Conservation (phyloP, 2,888 invertebrate genomes). For the Clusia tigrina region DNA sequence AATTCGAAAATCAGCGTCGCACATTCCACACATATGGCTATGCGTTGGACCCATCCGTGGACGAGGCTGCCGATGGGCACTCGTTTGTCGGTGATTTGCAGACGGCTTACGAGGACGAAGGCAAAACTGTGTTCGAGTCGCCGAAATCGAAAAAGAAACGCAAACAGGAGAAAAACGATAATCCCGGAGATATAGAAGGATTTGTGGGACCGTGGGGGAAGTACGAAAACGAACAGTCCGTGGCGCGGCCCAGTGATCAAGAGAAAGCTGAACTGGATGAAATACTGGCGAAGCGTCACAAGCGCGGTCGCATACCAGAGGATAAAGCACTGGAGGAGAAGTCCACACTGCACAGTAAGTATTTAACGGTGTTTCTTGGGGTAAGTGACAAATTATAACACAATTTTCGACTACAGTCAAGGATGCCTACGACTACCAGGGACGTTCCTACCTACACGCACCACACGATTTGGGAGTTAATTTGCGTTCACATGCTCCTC, state of each 20-base stretch:
- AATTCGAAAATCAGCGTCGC: constrained; percentile 94
- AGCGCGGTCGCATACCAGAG: constrained; percentile 84
- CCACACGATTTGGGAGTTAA: constrained; percentile 94
- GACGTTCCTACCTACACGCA: constrained; percentile 90
- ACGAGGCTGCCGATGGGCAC: constrained; percentile 66
- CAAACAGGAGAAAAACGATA: constrained; percentile 86
- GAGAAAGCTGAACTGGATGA: constrained; percentile 95
- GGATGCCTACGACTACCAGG: constrained; percentile 95
- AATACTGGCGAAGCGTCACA: constrained; percentile 89
- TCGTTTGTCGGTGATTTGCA: constrained; percentile 70
- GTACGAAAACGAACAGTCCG: constrained; percentile 86
- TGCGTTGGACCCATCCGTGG: constrained; percentile 92
- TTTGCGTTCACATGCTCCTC: constrained; percentile 84
- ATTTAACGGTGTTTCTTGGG: neutral
- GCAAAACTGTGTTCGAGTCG: constrained; percentile 91
- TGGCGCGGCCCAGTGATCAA: constrained; percentile 91
- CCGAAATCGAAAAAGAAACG: constrained; percentile 80
- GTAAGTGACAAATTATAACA: too few relatives aligned
- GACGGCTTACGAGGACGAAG: constrained; percentile 76
- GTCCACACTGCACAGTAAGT: constrained; percentile 88
- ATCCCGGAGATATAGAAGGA: constrained; percentile 91
- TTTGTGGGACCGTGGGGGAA: constrained; percentile 99
- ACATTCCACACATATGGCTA: constrained; percentile 96
- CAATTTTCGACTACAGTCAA: constrained; percentile 72
- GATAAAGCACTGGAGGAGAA: constrained; percentile 96